Conservation (phyloP, 2,113 vertebrate species). For the Monarcha castaneiventris region DNA sequence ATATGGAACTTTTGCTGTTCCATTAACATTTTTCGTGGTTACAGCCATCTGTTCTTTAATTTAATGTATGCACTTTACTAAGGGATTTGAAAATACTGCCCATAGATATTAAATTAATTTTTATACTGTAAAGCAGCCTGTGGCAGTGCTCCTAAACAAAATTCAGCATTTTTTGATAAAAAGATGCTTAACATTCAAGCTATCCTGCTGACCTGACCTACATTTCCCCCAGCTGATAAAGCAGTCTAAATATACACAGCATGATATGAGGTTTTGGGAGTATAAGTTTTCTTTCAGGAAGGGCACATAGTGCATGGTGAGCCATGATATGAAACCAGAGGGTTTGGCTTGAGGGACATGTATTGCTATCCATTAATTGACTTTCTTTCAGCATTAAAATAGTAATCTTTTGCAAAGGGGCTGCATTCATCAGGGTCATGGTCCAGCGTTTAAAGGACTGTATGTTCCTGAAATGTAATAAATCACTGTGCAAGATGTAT, state of each 20-base stretch:
- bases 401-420: not conserved
- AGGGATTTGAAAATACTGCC: slow-evolving; percentile 39
- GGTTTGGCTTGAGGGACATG: not conserved
- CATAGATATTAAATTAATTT: slow-evolving; percentile 41
- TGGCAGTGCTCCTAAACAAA: slow-evolving; percentile 50
- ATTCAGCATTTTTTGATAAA: slow-evolving; percentile 62
- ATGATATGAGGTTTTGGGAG: slow-evolving; percentile 25
- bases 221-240: slow-evolving; percentile 50
- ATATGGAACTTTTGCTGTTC: slow-evolving; percentile 5
- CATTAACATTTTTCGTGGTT: not conserved
- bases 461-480: not conserved
- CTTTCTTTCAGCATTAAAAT: not conserved
- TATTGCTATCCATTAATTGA: not conserved
- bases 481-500: not conserved
- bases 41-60: slow-evolving; percentile 44
- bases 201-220: slow-evolving; percentile 56
- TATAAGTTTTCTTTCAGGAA: slow-evolving; percentile 45
- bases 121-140: slow-evolving; percentile 37
- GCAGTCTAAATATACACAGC: slow-evolving; percentile 58
- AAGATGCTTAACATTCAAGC: slow-evolving; percentile 58
- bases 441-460: not conserved
- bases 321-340: not conserved
- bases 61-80: slow-evolving; percentile 17
- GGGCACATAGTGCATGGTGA: not conserved
- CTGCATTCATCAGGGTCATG: not conserved